Conservation (phyloP, 2,888 invertebrate species). For the Thyatira batis region DNA sequence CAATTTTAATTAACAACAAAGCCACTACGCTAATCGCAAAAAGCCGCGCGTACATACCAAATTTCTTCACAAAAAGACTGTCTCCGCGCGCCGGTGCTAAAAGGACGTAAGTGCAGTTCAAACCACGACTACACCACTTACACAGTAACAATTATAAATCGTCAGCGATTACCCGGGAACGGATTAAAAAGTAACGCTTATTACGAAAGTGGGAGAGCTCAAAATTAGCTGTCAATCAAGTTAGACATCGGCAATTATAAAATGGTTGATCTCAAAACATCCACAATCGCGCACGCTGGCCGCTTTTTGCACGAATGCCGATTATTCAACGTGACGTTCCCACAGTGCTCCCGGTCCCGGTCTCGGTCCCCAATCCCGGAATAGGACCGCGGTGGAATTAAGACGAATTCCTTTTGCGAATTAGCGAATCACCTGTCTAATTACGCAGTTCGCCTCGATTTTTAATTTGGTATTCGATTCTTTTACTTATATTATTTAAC, state of each 20-base stretch:
- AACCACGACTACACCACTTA: background rate
- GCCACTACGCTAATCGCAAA: conserved; percentile 12
- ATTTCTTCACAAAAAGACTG: conserved; percentile 4
- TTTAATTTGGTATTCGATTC: conserved; percentile 52
- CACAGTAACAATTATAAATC: conserved; percentile 9
- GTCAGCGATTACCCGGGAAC: conserved; percentile 8
- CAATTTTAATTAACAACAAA: conserved; percentile 16
- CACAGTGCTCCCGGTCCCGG: conserved; percentile 53
- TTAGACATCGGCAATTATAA: conserved; percentile 42
- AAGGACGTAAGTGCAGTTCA: conserved; percentile 3
- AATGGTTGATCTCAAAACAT: conserved; percentile 55
- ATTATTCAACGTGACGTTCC: conserved; percentile 79
- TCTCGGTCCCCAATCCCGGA: conserved; percentile 31
- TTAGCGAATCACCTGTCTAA: conserved; percentile 81
- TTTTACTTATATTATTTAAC: conserved; percentile 10
- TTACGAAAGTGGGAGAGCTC: conserved; percentile 33
- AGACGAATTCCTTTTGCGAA: conserved; percentile 74
- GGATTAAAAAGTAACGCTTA: conserved; percentile 17
- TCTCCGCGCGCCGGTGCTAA: conserved; percentile 1
- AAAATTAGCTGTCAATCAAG: conserved; percentile 51
- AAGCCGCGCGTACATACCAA: conserved; percentile 3
- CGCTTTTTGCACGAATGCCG: conserved; percentile 74
- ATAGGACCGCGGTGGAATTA: conserved; percentile 56
- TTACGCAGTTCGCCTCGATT: conserved; percentile 59
- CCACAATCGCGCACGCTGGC: conserved; percentile 35